Base-by-base conservation (phyloP, 2,888 invertebrate species). In the Dermolepida albohirtum region DNA sequence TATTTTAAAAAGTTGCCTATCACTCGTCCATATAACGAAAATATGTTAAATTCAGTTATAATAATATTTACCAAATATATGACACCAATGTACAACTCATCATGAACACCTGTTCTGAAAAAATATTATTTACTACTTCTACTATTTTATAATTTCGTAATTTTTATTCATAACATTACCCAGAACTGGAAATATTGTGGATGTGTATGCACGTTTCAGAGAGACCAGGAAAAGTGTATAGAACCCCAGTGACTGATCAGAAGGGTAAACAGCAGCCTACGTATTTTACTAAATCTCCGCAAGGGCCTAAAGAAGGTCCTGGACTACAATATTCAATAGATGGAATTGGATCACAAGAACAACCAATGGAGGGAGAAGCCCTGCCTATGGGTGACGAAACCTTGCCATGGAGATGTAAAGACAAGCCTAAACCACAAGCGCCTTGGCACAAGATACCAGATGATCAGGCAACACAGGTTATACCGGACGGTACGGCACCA, bases 341-440 rank as follows among this genome's bases (percentile, higher is more conserved):
- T 67, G 76, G 76, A 54, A 73, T 77, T 41, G 80, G 79, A 64
- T 55, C 66, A 17, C 64, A 64, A 11, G 78, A 78, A 57, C 78
- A 81, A 74, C 79, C 78, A 2, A 70, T 71, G 12, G 86, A 86
- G 70, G 82, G 81, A 68, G 83, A 83, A 72, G 84, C 84, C 72
- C 72, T 85, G 70, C 86, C 86, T 11, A 72, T 81, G 70, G 87
- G 86, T 29, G 88, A 88, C 77, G 87, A 87, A 78, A 82, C 84
- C 34, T 75, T 88, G 72, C 86, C 87, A 16, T 88, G 88, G 88
- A 81, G 87, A 73, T 64, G 75, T 62, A 73, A 68, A 64, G 68
- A 69, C 55, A 71, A 65, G 66, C 49, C 59, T 44, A 66, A 65
- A 69, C 57, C 63, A 14, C 54, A 66, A 51, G 39, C 43, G 40